Conservation (phyloP, 2,113 vertebrate species). For the Oostethus manadensis region DNA sequence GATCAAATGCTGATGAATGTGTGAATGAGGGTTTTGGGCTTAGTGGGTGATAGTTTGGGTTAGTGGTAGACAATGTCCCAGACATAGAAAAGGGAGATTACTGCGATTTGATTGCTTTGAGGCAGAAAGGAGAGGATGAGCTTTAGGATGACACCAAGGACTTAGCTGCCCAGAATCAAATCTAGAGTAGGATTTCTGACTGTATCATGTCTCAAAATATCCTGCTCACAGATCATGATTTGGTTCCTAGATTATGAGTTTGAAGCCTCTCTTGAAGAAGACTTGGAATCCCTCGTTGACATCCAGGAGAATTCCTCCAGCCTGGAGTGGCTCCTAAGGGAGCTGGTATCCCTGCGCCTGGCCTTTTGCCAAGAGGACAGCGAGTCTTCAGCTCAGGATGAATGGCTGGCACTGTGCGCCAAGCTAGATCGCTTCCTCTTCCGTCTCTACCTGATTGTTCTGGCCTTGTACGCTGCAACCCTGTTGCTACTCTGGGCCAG, state of each 20-base stretch:
- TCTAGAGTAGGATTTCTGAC: too few species aligned
- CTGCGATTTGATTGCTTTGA: too few species aligned
- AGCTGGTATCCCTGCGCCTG: conserved; percentile 69
- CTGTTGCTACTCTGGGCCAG: conserved; percentile 74
- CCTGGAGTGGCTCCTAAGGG: conserved; percentile 71
- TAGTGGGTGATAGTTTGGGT: too few species aligned
- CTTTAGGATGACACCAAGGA: too few species aligned
- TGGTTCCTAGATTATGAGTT: conserved; percentile 59
- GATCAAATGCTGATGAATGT: too few species aligned
- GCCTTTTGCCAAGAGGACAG: conserved; percentile 67
- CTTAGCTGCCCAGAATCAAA: too few species aligned
- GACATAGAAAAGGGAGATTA: too few species aligned
- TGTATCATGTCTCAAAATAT: too few species aligned
- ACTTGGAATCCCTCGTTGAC: conserved; percentile 65
- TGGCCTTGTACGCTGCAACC: conserved; percentile 70
- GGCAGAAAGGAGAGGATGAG: too few species aligned
- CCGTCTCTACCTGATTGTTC: conserved; percentile 70
- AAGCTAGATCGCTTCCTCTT: conserved; percentile 78
- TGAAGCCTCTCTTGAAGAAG: conserved; percentile 62
- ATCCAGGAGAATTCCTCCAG: conserved; percentile 40
- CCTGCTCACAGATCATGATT: too few species aligned
- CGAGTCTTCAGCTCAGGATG: conserved; percentile 48
- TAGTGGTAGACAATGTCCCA: too few species aligned
- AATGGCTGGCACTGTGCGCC: conserved; percentile 75
- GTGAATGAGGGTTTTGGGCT: too few species aligned